Conservation (phyloP, 2,113 vertebrate species). For the Lamprologus callipterus region DNA sequence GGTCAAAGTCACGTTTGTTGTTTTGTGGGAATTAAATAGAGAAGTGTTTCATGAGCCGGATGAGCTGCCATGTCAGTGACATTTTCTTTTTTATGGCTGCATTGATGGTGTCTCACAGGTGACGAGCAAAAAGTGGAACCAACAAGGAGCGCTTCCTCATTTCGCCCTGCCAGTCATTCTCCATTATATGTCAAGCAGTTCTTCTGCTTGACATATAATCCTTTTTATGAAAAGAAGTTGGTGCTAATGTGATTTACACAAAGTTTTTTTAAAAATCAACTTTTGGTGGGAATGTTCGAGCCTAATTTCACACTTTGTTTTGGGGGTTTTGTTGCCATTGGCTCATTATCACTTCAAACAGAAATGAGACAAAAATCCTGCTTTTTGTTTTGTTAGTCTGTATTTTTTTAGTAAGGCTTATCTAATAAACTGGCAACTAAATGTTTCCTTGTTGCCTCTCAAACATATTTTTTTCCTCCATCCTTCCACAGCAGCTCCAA, state of each 20-base stretch:
- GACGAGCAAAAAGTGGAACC: not conserved
- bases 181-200: not conserved
- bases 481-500: constrained; percentile 76
- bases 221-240: not conserved
- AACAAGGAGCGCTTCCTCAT: not conserved
- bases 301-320: not conserved
- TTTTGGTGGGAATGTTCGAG: not conserved
- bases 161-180: not conserved
- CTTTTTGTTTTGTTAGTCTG: not conserved
- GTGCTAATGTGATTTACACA: not conserved
- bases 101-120: not conserved
- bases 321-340: accelerated
- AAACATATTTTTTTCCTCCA: not conserved
- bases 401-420: not conserved
- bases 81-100: not conserved
- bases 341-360: not conserved
- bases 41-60: not conserved
- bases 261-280: accelerated
- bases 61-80: not conserved
- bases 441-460: accelerated
- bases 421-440: not conserved
- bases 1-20: not conserved
- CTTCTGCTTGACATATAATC: not conserved
- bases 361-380: not conserved
- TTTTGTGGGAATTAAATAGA: not conserved